These are phyloP conservation scores for Coelogynopora nodosa DNA, from an alignment of 2,888 invertebrate species.

Conservation along the genomic window DNA sequence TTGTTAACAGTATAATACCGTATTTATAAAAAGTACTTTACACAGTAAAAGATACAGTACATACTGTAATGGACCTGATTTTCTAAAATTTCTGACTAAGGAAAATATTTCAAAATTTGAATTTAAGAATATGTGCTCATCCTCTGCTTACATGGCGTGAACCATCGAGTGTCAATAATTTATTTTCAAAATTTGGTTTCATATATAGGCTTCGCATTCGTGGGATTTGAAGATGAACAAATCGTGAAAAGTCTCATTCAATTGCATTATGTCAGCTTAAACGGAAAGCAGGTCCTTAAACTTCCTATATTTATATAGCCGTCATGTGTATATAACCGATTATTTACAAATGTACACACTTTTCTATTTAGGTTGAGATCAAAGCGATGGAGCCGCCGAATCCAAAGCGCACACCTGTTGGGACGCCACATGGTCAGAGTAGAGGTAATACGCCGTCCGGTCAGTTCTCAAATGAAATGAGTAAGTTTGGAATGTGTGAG, in stretches of 20 bases:
- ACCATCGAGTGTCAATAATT: neutral
- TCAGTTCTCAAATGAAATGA: neutral
- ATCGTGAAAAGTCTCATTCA: conserved; percentile 46
- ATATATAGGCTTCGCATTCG: conserved; percentile 47
- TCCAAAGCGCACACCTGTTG: neutral
- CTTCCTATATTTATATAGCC: neutral
- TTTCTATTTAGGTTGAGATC: conserved; percentile 44
- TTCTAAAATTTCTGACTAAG: neutral
- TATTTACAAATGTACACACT: neutral
- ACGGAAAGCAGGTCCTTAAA: conserved; percentile 45
- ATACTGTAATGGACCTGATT: neutral
- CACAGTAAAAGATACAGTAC: neutral
- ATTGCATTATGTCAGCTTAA: conserved; percentile 46
- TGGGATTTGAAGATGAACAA: conserved; percentile 47
- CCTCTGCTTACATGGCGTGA: neutral
- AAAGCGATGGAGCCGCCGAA: conserved; percentile 47
- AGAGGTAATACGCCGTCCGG: neutral
- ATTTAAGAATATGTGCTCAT: neutral
- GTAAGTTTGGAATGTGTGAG: neutral
- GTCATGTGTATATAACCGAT: neutral
- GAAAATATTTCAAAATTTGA: no score
- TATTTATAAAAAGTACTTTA: no score
- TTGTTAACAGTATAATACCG: neutral
- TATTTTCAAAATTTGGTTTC: neutral
- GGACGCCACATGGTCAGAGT: neutral